Base-by-base conservation (phyloP, 2,888 invertebrate species). In the Congeria kusceri region DNA sequence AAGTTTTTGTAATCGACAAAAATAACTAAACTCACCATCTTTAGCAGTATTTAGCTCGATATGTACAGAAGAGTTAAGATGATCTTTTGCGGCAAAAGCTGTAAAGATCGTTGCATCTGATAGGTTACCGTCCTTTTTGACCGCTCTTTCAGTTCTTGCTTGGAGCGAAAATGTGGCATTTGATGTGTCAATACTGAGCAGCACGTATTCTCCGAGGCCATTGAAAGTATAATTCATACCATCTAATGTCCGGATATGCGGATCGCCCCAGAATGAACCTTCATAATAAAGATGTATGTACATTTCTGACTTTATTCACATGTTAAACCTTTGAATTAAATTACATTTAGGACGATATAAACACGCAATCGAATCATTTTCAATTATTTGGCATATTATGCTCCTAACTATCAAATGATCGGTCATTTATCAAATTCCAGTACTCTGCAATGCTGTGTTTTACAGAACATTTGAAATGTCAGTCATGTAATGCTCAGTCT, bases 251-350 rank as follows among this genome's bases (percentile, higher is more conserved):
- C 25, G 29, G 20, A 73, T 53, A 44, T 73, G 73, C 3, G 73
- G 73, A 39, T 73, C 73, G 4, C 73, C 73, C 73, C 73, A 73
- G 49, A 44, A 61, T 27, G 59, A 53, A 27, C 73, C 73, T 73
- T 9, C 39, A 39, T 13, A 15, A 39, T 11, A 5, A 39, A 15
- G 39, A 39, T 39, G n/a, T n/a, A n/a, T n/a, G n/a, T 5, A 39
- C 39, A 39, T 39, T 39, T 15, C 3, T 39, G 39, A 39, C 39
- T 11, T 3, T 39, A 13, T 39, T 39, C 13, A 11, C 39, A 39
- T 39, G 39, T 15, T 39, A 13, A n/a, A 39, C 39, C 11, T 7
- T 13, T 39, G 11, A 39, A 39, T 39, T 9, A 39, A 39, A 13
- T 13, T 39, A 39, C 39, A 11, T 13, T 39, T 15, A 39, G 39